phyloP scores from a whole-genome alignment of 2,797 vertebrate species.

The Lagocephalus sceleratus region DNA sequence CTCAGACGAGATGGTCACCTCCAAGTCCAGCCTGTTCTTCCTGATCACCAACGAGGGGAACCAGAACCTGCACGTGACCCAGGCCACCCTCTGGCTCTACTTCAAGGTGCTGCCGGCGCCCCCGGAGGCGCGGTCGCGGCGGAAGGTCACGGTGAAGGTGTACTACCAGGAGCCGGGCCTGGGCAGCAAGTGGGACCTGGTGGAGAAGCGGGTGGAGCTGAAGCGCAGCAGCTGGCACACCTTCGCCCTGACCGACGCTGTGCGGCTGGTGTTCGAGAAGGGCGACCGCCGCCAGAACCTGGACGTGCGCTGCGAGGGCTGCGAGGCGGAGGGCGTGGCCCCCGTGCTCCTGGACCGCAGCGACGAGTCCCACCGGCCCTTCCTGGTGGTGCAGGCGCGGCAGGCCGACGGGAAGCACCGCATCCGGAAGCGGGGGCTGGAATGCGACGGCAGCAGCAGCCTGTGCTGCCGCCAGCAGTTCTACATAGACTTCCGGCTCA shows the following conservation, averaged over 20 bases:
- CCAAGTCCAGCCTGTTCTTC: slow-evolving; percentile 92
- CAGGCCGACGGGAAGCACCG: slow-evolving; percentile 85
- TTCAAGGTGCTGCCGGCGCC: slow-evolving; percentile 85
- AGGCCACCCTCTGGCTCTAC: slow-evolving; percentile 96
- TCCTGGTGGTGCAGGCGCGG: slow-evolving; percentile 90
- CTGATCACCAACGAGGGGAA: slow-evolving; percentile 95
- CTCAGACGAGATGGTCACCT: slow-evolving; percentile 87
- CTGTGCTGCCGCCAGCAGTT: slow-evolving; percentile 95
- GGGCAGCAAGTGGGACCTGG: slow-evolving; percentile 84
- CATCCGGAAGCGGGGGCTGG: slow-evolving; percentile 92
- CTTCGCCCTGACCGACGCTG: slow-evolving; percentile 87
- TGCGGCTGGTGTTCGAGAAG: slow-evolving; percentile 85
- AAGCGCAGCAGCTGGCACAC: slow-evolving; percentile 96
- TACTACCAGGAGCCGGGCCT: slow-evolving; percentile 89
- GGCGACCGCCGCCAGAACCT: slow-evolving; percentile 90
- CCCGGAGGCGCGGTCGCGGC: slow-evolving; percentile 73
- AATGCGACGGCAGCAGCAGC: slow-evolving; percentile 90
- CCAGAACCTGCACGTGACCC: slow-evolving; percentile 89
- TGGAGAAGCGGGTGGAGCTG: slow-evolving; percentile 93
- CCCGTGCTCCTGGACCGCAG: slow-evolving; percentile 83
- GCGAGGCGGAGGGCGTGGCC: slow-evolving; percentile 80
- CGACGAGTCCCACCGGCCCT: slow-evolving; percentile 92
- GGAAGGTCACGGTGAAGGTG: slow-evolving; percentile 90
- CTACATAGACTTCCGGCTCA: slow-evolving; percentile 97
- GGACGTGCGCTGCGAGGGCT: slow-evolving; percentile 92